A percentile compares a stretch with the other conserved stretches of the same genome.
Evolutionary conservation across 2,797 vertebrate genomes (phyloP).

Genomic region (Harpagifer antarcticus): DNA sequence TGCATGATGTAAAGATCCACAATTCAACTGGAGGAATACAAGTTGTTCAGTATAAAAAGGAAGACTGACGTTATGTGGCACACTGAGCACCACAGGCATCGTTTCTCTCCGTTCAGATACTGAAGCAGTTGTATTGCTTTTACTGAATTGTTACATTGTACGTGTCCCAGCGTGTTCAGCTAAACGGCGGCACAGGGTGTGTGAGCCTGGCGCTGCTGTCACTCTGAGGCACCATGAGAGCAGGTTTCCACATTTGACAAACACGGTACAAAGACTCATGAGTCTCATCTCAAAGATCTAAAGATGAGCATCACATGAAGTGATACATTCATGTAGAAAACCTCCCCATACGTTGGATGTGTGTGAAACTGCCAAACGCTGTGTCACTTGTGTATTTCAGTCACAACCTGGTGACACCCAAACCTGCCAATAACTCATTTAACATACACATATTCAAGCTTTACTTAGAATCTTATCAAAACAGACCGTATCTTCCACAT

Average conservation of each 20-base stretch:
- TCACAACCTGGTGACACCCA: not conserved
- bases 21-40: not conserved
- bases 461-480: not conserved
- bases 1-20: constrained; percentile 10
- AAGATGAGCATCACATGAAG: not conserved
- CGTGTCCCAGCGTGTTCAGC: constrained; percentile 59
- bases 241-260: constrained; percentile 43
- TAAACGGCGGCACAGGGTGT: constrained; percentile 44
- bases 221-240: constrained; percentile 58
- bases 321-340: not conserved
- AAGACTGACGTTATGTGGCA: constrained; percentile 17
- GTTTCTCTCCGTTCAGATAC: constrained; percentile 41
- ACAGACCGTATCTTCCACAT: not conserved
- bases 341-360: not conserved
- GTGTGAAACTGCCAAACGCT: constrained; percentile 1
- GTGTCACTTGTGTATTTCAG: not conserved
- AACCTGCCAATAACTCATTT: not conserved
- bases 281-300: constrained; percentile 51
- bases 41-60: constrained; percentile 2
- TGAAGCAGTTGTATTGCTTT: constrained; percentile 50
- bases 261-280: constrained; percentile 20
- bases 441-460: not conserved
- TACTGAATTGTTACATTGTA: constrained; percentile 37
- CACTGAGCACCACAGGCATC: constrained; percentile 38
- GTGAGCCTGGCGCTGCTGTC: constrained; percentile 60